Conservation (phyloP, 2,113 vertebrate species). For the Cinclus cinclus region DNA sequence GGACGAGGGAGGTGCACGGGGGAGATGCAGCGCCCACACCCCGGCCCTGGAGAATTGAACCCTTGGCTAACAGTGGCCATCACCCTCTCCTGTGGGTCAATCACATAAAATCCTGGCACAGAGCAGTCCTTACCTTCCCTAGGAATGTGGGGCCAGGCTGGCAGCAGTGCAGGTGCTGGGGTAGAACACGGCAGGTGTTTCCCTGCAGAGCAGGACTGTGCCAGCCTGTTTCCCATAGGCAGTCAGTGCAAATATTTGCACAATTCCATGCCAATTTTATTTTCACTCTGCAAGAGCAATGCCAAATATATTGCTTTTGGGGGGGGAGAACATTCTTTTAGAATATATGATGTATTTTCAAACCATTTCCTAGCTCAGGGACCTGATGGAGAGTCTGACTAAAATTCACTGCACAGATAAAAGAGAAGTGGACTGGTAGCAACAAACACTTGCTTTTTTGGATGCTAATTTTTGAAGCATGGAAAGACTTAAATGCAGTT, state of each 20-base stretch:
- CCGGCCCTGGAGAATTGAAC: neutral
- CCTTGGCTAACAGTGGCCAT: neutral
- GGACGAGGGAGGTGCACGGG: neutral
- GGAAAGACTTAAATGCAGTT: neutral
- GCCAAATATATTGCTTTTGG: neutral
- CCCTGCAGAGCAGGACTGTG: neutral
- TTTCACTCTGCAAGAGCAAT: neutral
- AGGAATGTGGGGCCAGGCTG: neutral
- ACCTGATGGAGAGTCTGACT: neutral
- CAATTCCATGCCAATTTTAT: neutral
- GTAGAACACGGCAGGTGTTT: fast-evolving
- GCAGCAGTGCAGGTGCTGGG: neutral
- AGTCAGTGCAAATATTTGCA: neutral
- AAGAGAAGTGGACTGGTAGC: neutral
- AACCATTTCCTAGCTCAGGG: neutral
- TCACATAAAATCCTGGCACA: neutral
- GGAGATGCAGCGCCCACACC: fast-evolving
- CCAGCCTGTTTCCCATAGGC: fast-evolving
- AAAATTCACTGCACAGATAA: neutral
- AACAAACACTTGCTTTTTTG: neutral
- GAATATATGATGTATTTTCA: neutral
- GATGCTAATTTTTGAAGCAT: neutral
- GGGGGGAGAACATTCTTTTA: neutral
- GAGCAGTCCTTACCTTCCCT: neutral
- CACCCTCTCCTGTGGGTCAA: fast-evolving